Evolutionary conservation across 2,888 invertebrate genomes (phyloP).

Genomic region (Geotrupes spiniger): DNA sequence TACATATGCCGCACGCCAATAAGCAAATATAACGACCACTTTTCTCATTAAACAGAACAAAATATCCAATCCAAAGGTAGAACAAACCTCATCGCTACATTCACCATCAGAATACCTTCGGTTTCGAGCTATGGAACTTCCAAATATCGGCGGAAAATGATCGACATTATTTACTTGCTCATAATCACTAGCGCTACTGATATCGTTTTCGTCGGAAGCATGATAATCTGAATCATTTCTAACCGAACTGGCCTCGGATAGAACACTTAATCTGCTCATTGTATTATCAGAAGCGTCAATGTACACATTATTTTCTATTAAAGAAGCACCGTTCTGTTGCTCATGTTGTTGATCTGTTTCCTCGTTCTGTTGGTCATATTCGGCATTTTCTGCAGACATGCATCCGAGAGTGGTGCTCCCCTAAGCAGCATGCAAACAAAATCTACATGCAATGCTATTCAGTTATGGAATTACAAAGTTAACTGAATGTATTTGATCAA

Average conservation of each 20-base stretch:
- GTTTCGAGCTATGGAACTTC: conserved; percentile 11
- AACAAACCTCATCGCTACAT: conserved; percentile 29
- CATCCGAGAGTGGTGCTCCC: conserved; percentile 26
- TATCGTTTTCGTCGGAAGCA: conserved; percentile 46
- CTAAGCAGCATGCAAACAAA: conserved; percentile 42
- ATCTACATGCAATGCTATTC: conserved; percentile 34
- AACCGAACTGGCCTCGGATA: conserved; percentile 26
- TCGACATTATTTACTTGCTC: conserved; percentile 14
- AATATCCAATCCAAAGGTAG: neutral
- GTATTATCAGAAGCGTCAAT: conserved; percentile 6
- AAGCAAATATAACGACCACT: too few species aligned
- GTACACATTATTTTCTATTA: neutral
- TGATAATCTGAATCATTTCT: conserved; percentile 45
- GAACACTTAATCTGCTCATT: conserved; percentile 26
- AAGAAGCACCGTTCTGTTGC: neutral
- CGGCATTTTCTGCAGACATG: neutral
- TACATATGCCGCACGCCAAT: too few species aligned
- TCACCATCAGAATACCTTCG: conserved; percentile 17
- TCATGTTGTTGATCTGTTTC: conserved; percentile 32
- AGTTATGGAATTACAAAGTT: neutral
- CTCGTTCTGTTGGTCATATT: conserved; percentile 29
- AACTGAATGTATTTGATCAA: too few species aligned
- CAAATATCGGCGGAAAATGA: conserved; percentile 10
- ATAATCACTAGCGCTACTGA: conserved; percentile 33
- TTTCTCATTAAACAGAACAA: neutral